A percentile compares a stretch with the other conserved stretches of the same genome.
phyloP scores from a whole-genome alignment of 2,797 vertebrate species.

The Muraenolepis orangiensis region DNA sequence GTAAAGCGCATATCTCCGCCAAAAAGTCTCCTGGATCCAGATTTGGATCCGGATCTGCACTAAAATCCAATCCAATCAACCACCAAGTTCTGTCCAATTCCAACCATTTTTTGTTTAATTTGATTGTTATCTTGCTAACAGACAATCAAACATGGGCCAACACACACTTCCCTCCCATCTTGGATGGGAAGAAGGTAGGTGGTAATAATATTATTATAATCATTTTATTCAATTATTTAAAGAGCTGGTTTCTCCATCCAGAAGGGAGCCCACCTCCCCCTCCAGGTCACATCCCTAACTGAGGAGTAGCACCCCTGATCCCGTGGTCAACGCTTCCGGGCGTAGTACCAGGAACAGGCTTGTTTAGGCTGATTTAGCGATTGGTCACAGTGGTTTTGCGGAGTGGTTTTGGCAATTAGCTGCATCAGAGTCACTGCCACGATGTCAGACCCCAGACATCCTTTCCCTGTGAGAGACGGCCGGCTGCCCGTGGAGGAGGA shows the following conservation, averaged over 20 bases:
- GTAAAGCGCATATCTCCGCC: too few relatives aligned
- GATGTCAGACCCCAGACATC: neutral
- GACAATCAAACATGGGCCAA: too few relatives aligned
- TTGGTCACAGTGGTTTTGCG: neutral
- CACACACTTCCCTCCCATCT: too few relatives aligned
- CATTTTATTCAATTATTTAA: neutral
- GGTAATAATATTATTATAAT: neutral
- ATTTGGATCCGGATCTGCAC: too few relatives aligned
- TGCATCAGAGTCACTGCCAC: neutral
- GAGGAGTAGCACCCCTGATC: neutral
- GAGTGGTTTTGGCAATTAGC: neutral
- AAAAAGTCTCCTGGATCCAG: too few relatives aligned
- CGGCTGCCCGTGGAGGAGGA: neutral
- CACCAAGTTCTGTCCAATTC: too few relatives aligned
- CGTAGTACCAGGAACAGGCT: neutral
- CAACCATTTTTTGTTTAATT: too few relatives aligned
- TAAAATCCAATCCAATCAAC: too few relatives aligned
- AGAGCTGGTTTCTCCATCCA: neutral
- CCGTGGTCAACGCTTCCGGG: neutral
- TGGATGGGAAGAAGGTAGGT: too few relatives aligned
- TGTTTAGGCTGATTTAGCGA: neutral
- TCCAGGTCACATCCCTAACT: too few relatives aligned
- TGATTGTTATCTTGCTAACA: too few relatives aligned
- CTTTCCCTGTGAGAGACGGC: neutral
- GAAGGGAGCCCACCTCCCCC: neutral